phyloP scores from a whole-genome alignment of 2,888 invertebrate genomes.

The Gnatocerus cornutus region DNA sequence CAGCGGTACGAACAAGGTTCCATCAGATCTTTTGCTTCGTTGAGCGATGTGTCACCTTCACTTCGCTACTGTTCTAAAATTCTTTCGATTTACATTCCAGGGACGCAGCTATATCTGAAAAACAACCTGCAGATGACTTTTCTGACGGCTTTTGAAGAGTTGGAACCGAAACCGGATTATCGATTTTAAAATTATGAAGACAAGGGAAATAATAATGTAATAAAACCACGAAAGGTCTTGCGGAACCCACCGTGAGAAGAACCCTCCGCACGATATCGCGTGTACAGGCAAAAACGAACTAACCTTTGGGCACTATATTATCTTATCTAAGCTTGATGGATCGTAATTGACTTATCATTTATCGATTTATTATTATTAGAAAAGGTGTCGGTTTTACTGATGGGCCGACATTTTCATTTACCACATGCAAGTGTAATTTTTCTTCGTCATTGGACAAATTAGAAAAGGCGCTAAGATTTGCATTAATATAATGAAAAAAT shows the following conservation, averaged over 20 bases:
- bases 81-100: constrained; percentile 68
- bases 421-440: constrained; percentile 6
- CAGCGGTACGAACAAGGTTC: constrained; percentile 58
- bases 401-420: constrained; percentile 7
- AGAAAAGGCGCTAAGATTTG: background rate
- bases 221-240: constrained; percentile 38
- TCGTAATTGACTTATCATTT: constrained; percentile 40
- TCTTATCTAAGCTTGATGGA: constrained; percentile 27
- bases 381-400: constrained; percentile 27
- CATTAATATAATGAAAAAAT: constrained; percentile 10
- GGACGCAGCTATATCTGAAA: constrained; percentile 64
- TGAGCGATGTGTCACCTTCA: constrained; percentile 67
- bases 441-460: background rate
- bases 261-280: constrained; percentile 48
- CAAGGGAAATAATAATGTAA: constrained; percentile 17
- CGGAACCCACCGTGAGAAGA: constrained; percentile 46
- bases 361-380: constrained; percentile 22
- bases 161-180: constrained; percentile 20
- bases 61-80: constrained; percentile 68
- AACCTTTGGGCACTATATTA: constrained; percentile 38
- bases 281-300: constrained; percentile 35
- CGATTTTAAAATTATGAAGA: constrained; percentile 32
- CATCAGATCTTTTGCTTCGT: constrained; percentile 68
- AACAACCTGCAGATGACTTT: constrained; percentile 57
- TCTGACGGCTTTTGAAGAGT: constrained; percentile 38